Evolutionary conservation across 2,113 vertebrate genomes (phyloP), one percentile per base, ranked within the genome.

Genomic region (Aspidoscelis tigris): DNA sequence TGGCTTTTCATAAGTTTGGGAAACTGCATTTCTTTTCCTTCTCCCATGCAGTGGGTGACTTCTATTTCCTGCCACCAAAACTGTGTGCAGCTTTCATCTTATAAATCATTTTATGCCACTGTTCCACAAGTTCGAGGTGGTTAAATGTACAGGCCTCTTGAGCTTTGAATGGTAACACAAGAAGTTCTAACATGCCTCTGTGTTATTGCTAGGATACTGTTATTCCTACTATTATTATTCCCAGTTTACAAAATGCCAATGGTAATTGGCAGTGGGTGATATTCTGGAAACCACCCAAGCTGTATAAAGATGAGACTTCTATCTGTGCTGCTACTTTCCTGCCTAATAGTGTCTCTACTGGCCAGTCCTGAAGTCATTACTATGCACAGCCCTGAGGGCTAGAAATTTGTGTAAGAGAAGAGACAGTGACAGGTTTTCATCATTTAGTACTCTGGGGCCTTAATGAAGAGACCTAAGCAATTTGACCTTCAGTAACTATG

Each of bases 381-480:
- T 58, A 81, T 81, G 80, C 80, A 82, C 58, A 73, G 53, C 80
- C 70, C 70, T 41, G 39, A 82, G 70, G 80, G 21, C 70, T 64
- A 58, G 22, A 82, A 73, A 64, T 64, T 73, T 64, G 64, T 44
- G 70, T 64, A 73, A 64, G 33, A n/a, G 53, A 73, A 81, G 16
- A 64, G 53, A n/a, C n/a, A 26, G 22, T 64, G 80, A 64, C 33
- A 61, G 72, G 39, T 81, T 73, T 73, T 82, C 70, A 73, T 64
- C 39, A 61, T 44, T 72, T 82, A 26, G 70, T 73, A 44, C 80
- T 82, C 80, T 44, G 9, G 55, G 80, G 39, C 39, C 80, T 61
- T 64, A 44, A 64, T 82, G 80, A 44, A 73, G 44, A 64, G 39
- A 64, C 21, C 70, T 20, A 22, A 73, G 50, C 53, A 82, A 82